Conservation (phyloP, 2,888 invertebrate species). For the Adelognathus sp. region DNA sequence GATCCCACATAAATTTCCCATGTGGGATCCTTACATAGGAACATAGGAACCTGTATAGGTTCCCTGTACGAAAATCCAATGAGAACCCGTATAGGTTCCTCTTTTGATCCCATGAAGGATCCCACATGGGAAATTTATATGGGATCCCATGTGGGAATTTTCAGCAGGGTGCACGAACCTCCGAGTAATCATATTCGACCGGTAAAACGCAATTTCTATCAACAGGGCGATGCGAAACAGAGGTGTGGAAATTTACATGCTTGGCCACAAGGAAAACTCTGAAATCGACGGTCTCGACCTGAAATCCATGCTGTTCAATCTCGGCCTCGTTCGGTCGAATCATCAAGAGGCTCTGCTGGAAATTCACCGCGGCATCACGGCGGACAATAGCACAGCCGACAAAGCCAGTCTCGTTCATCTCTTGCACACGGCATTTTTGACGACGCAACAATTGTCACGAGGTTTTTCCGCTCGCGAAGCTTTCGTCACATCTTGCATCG, state of each 20-base stretch:
- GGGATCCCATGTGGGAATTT: no score
- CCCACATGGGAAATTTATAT: no score
- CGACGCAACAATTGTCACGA: slow-evolving; percentile 85
- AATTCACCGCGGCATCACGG: slow-evolving; percentile 81
- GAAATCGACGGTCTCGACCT: slow-evolving; percentile 80
- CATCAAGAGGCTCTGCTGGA: slow-evolving; percentile 81
- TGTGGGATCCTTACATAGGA: no score
- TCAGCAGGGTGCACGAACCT: no score
- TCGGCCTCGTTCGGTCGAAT: slow-evolving; percentile 80
- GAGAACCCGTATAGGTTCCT: no score
- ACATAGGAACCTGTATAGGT: no score
- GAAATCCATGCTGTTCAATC: slow-evolving; percentile 82
- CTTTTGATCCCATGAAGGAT: no score
- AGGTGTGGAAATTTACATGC: slow-evolving; percentile 93
- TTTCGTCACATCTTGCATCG: slow-evolving; percentile 84
- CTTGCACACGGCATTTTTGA: slow-evolving; percentile 85
- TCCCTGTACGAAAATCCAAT: no score
- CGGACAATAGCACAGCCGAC: slow-evolving; percentile 79
- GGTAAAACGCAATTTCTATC: background rate
- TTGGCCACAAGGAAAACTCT: slow-evolving; percentile 75
- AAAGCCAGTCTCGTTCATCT: slow-evolving; percentile 86
- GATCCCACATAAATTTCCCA: slow-evolving; percentile 96
- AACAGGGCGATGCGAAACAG: slow-evolving; percentile 97
- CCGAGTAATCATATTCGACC: no score
- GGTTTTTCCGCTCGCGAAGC: slow-evolving; percentile 84